Conservation (phyloP, 2,888 invertebrate species). For the Polymixis flavicincta region DNA sequence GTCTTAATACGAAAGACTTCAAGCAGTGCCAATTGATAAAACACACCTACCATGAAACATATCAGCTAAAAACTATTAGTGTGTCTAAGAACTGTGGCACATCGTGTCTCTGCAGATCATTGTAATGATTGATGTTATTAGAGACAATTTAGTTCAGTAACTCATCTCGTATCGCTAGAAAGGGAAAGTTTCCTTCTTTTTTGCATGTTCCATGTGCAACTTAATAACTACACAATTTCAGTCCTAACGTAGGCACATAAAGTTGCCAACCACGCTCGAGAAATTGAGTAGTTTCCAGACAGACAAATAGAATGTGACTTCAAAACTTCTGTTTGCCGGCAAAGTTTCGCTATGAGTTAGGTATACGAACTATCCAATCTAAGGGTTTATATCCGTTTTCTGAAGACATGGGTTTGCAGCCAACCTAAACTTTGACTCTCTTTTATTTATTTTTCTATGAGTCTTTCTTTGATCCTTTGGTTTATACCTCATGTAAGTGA, state of each 20-base stretch:
- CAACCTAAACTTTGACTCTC: background rate
- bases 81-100: background rate
- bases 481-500: background rate
- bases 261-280: background rate
- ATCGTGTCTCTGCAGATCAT: background rate
- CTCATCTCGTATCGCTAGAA: background rate
- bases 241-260: background rate
- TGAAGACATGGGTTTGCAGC: conserved; percentile 7
- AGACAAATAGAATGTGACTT: conserved; percentile 41
- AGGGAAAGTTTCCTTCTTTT: background rate
- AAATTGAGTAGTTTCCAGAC: conserved; percentile 44
- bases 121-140: background rate
- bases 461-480: background rate
- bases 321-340: conserved; percentile 38
- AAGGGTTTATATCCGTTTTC: background rate
- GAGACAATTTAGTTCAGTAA: background rate
- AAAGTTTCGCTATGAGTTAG: conserved; percentile 30
- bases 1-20: background rate
- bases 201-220: background rate
- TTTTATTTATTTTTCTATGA: background rate
- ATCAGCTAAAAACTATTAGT: background rate
- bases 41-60: background rate
- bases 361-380: conserved; percentile 24
- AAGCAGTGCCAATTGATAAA: background rate
- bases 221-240: background rate